These are phyloP conservation scores for Tetraneura akinire DNA, from an alignment of 1,140 invertebrate genomes.

Conservation along the genomic window DNA sequence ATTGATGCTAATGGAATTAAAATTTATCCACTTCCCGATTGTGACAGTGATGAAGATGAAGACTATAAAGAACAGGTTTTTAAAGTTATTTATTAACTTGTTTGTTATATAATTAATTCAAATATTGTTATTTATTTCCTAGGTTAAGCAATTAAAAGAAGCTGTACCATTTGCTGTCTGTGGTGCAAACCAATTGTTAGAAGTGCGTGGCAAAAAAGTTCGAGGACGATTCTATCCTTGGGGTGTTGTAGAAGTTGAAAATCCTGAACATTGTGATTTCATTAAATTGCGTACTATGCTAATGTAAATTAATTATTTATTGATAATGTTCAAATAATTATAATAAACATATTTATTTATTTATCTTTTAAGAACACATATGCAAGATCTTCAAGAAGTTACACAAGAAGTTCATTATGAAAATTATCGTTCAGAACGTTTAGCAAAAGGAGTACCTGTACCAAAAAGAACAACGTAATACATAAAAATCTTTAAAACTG, in stretches of 20 bases:
- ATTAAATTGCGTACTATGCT: constrained; percentile 97
- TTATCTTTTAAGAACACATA: constrained; percentile 73
- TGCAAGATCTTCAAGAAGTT: constrained; percentile 95
- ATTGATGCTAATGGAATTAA: constrained; percentile 81
- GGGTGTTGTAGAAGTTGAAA: constrained; percentile 99
- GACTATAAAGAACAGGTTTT: constrained; percentile 86
- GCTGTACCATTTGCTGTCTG: constrained; percentile 99
- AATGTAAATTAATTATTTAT: constrained; percentile 64
- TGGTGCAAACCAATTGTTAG: constrained; percentile 89
- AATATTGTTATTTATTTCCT: constrained; percentile 50
- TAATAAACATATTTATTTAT: not conserved
- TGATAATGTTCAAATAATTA: not conserved
- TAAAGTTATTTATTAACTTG: constrained; percentile 6
- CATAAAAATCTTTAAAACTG: not conserved
- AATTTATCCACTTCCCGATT: constrained; percentile 96
- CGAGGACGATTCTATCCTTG: constrained; percentile 94
- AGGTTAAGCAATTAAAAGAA: constrained; percentile 86
- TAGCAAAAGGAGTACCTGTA: constrained; percentile 77
- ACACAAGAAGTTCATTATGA: constrained; percentile 96
- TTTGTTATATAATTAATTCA: constrained; percentile 16
- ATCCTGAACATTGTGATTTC: constrained; percentile 98
- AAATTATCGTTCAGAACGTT: constrained; percentile 87
- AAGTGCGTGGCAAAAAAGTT: constrained; percentile 86
- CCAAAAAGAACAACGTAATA: constrained; percentile 73
- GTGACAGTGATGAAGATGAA: constrained; percentile 92